A percentile compares a stretch with the other conserved stretches of the same genome.
These are phyloP conservation scores for Urocyon cinereoargenteus DNA, from an alignment of 2,797 vertebrate genomes.

Conservation along the genomic window DNA sequence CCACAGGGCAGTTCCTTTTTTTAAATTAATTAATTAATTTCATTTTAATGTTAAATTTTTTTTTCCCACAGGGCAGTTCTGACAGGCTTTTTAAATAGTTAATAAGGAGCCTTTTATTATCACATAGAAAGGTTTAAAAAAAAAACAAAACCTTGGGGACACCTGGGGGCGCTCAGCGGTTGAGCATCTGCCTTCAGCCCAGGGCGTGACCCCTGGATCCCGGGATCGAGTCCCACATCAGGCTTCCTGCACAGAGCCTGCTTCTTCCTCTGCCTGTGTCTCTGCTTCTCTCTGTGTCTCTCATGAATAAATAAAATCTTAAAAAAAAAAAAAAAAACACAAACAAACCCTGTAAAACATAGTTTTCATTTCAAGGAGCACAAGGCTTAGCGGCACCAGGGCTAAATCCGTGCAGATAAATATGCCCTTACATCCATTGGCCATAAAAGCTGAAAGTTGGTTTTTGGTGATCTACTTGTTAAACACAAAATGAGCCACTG, in stretches of 20 bases:
- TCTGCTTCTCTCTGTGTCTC: too few relatives aligned
- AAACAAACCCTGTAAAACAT: neutral
- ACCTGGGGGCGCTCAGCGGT: too few relatives aligned
- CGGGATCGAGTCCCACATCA: too few relatives aligned
- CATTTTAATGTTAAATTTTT: too few relatives aligned
- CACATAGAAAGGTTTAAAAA: neutral
- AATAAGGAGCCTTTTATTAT: neutral
- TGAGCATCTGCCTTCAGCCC: too few relatives aligned
- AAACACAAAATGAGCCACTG: conserved; percentile 57
- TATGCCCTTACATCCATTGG: conserved; percentile 15
- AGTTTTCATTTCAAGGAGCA: conserved; percentile 55
- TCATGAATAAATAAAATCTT: too few relatives aligned
- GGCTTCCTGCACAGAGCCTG: too few relatives aligned
- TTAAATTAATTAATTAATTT: too few relatives aligned
- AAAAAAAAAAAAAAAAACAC: too few relatives aligned
- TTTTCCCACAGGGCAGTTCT: neutral
- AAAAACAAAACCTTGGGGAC: too few relatives aligned
- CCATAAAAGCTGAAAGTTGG: conserved; percentile 68
- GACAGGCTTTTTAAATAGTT: neutral
- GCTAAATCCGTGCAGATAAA: conserved; percentile 30
- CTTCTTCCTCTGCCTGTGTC: too few relatives aligned
- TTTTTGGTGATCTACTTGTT: conserved; percentile 69
- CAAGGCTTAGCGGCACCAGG: neutral
- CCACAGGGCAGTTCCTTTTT: neutral
- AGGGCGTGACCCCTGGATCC: too few relatives aligned